Base-by-base conservation (phyloP, 1,140 invertebrate species). In the Lerema accius region DNA sequence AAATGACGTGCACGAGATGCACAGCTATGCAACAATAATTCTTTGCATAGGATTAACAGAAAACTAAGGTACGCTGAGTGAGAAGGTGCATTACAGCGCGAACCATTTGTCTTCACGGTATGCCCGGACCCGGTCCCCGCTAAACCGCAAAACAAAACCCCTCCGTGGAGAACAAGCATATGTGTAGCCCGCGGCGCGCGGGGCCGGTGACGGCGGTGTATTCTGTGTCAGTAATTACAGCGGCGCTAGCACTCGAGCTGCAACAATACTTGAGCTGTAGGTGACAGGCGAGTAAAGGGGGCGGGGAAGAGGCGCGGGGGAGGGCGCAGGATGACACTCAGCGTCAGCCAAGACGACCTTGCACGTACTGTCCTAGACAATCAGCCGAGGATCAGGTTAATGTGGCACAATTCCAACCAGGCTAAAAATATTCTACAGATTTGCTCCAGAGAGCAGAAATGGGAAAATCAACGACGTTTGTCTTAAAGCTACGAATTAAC, bases 321-420 rank as follows among this genome's bases (percentile, higher is more conserved):
- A 56, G 13, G 16, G 17, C n/a, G 5, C 15, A 39, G 39, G 51
- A 53, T 19, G 50, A 17, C 16, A 55, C 50, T 55, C 7, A 42
- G 14, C 23, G 23, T 43, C 51, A 56, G 51, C 51, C n/a, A 40
- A 56, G 49, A 35, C 51, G 51, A 56, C 51, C 51, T 56, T 56
- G 51, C 13, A n/a, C 51, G 51, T 26, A 15, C 19, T 56, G 13
- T 56, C 51, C 51, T 43, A 56, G n/a, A 55, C 37, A 55, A 55
- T 55, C 16, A 5, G 13, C 39, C 37, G 37, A 14, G 17, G 37
- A 14, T 55, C 23, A 7, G 37, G 42, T 19, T 45, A 23, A 19
- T 43, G 16, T 43, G 9, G 17, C 37, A 39, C 4, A 9, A 2
- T 23, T 5, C 19, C 19, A 23, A 2, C 19, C 19, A 23, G n/a